Evolutionary conservation across 2,888 invertebrate genomes (phyloP), one percentile per base, ranked within the genome.

Genomic region (Ceratothoa steindachneri): DNA sequence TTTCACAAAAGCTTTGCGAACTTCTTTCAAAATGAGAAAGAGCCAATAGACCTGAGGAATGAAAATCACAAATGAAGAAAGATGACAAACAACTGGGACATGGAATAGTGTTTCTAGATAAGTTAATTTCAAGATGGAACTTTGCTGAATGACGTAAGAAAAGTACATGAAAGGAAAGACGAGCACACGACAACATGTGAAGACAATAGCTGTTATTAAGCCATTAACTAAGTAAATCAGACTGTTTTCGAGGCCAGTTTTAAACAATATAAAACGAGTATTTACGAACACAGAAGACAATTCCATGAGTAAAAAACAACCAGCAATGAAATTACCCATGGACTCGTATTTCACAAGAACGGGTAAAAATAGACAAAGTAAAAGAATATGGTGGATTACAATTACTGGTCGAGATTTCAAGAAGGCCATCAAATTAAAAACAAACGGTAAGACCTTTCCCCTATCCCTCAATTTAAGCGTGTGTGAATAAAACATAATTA

Each of bases 21-120:
- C 24, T 22, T 91, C 91, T 77, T 86, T 85, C 0, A 90, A 84
- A 91, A 93, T 92, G 80, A 92, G 85, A 82, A 87, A 87, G 85
- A 92, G 90, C 91, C 92, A 92, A 86, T 92, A 92, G 67, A 91
- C 83, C 83, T 93, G 92, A 7, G 91, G 91, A 74, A 91, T 85
- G 80, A 91, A 86, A 24, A 92, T 86, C 72, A 90, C 29, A n/a
- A 69, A 55, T 31, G 74, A 74, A 0, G 72, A 76, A 24, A 77
- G 27, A 41, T 79, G 76, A 30, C 79, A 79, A 5, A 55, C 71
- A 19, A 71, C 28, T 27, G 79, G 76, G 9, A 79, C 71, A 9
- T 69, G 41, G 12, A 52, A 60, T 7, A 60, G 27, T 22, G 60
- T 60, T 24, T 60, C 60, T 24, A n/a, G 12, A 24, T 60, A 60